Evolutionary conservation across 2,113 vertebrate genomes (phyloP), one percentile per base, ranked within the genome.

Genomic region (Tenebrosternarchus preto): DNA sequence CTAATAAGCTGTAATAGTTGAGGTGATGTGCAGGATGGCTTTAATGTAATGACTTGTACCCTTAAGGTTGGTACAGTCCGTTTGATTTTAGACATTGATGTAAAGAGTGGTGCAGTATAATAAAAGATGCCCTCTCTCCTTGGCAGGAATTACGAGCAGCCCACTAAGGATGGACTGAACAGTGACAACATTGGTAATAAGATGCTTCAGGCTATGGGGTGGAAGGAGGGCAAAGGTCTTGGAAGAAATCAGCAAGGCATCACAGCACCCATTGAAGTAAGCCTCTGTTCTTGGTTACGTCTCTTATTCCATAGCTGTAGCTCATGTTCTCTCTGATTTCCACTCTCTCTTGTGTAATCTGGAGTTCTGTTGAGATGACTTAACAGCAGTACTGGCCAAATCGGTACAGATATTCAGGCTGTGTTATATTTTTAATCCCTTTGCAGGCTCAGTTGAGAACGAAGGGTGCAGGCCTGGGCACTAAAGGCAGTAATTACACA

Each of bases 121-220:
- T 43, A 9, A 8, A 8, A 43, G 2, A 33, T 53, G 5, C 1
- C 1, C 39, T 11, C 0, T 12, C 25, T 46, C 0, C 2, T 57
- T 46, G 72, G 0, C 89, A 99, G 97, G 53, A 98, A 99, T 90
- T 99, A 98, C 0, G 98, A 99, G 67, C 98, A 99, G 86, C 98
- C 98, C 53, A 99, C 96, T 56, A 99, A 99, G 88, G 97, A 99
- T 9, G 98, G 98, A 72, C 94, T 99, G 36, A 97, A 95, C 89
- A 97, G 96, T 85, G 97, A 98, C 90, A 99, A 99, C 70, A 99
- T 99, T 25, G 98, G 98, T 71, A 99, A 97, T 92, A 99, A 99
- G 89, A 99, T 99, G 98, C 94, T 99, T 56, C 97, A 99, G 86
- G 98, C 98, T 59, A 99, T 99, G 98, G 98, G 98, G 67, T 99